phyloP scores from a whole-genome alignment of 2,797 vertebrate species.

The Pseudochirops cupreus region DNA sequence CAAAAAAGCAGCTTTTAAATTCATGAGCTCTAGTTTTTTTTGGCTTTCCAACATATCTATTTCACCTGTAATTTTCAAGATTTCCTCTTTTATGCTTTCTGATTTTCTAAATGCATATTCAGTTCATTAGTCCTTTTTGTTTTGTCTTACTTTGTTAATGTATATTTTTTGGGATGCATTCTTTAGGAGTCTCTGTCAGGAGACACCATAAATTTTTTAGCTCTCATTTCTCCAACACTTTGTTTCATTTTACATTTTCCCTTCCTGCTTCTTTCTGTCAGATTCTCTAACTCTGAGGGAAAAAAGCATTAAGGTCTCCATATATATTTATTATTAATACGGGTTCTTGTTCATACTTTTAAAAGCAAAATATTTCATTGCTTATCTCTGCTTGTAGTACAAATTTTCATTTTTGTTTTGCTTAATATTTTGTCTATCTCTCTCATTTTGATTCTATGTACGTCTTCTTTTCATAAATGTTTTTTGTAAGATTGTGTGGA shows the following conservation, averaged over 20 bases:
- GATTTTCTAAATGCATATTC: neutral
- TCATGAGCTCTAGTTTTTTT: neutral
- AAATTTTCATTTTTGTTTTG: neutral
- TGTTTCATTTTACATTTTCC: no score
- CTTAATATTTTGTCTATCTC: neutral
- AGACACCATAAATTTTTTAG: neutral
- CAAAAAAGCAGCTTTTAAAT: neutral
- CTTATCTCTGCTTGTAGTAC: neutral
- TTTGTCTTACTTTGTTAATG: neutral
- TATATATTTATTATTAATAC: neutral
- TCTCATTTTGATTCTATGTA: neutral
- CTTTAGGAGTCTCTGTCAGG: neutral
- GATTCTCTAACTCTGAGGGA: neutral
- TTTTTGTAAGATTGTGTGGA: no score
- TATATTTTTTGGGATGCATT: neutral
- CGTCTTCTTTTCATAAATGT: no score
- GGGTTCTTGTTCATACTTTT: neutral
- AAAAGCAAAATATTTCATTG: neutral
- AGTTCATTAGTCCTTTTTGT: neutral
- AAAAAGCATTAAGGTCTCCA: neutral
- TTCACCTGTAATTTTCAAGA: neutral
- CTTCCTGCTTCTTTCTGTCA: neutral
- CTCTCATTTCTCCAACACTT: neutral
- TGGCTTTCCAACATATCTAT: neutral
- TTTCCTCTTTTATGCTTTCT: neutral